phyloP scores from a whole-genome alignment of 2,888 invertebrate genomes.

The Agonopterix alstromeriana region DNA sequence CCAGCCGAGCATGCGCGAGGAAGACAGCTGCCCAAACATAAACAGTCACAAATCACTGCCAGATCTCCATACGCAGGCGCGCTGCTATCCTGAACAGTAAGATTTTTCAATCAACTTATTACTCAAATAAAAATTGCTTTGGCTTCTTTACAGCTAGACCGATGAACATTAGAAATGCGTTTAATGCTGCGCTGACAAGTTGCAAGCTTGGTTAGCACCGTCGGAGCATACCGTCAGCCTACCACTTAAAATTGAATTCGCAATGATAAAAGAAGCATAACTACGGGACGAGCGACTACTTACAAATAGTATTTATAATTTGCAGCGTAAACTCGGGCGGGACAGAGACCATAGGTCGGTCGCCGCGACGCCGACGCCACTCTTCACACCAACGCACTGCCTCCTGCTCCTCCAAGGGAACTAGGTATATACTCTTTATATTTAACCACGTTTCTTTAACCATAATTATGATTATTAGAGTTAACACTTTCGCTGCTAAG shows the following conservation, averaged over 20 bases:
- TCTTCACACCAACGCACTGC: constrained; percentile 66
- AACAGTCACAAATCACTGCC: constrained; percentile 90
- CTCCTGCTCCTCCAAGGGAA: constrained; percentile 70
- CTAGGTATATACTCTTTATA: constrained; percentile 31
- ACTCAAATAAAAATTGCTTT: too few species aligned
- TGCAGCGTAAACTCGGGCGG: constrained; percentile 42
- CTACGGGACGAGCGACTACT: too few species aligned
- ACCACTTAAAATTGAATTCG: too few species aligned
- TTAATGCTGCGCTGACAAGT: too few species aligned
- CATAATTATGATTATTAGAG: too few species aligned
- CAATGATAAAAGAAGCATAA: too few species aligned
- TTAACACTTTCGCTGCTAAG: too few species aligned
- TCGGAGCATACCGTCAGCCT: too few species aligned
- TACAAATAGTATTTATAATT: background rate
- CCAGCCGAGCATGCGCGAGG: constrained; percentile 75
- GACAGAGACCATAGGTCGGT: constrained; percentile 57
- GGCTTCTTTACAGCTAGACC: too few species aligned
- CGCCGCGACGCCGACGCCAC: constrained; percentile 57
- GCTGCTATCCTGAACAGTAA: constrained; percentile 64
- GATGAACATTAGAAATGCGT: too few species aligned
- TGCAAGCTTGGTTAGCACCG: too few species aligned
- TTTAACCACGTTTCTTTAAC: too few species aligned
- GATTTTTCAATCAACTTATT: constrained; percentile 9
- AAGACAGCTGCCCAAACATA: constrained; percentile 74
- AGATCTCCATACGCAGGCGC: constrained; percentile 81